Base-by-base conservation (phyloP, 1,140 invertebrate species). In the Calosoma granatense region DNA sequence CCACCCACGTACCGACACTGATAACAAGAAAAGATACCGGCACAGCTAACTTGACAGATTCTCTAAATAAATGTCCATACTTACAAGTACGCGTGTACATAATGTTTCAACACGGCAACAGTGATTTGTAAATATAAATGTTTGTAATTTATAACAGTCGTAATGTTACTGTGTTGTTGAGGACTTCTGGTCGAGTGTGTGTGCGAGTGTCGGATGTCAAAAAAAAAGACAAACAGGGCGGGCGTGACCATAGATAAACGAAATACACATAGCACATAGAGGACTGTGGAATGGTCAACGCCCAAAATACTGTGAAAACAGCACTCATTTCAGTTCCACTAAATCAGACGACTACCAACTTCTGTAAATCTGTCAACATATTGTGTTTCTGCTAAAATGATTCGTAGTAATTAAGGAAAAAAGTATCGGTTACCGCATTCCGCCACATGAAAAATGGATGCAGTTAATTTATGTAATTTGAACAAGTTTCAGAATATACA, bases 351-450 rank as follows among this genome's bases (percentile, higher is more conserved):
- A 17, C 4, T 6, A 30, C 26, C 26, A n/a, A n/a, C n/a, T n/a
- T n/a, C n/a, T n/a, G 17, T 47, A 47, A 17, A 47, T 47, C 6
- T 47, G 41, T 47, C 41, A 47, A 11, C 41, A 47, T 36, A n/a
- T 36, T 12, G 41, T 12, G 4, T 17, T 47, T 17, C 17, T 47
- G 41, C 41, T 17, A 47, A 47, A 47, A 3, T 47, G 41, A 47
- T 47, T 47, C 41, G 41, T 47, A 47, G 41, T 17, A 47, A 47
- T 47, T 47, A 47, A 4, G n/a, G n/a, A n/a, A 47, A 47, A 47
- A 47, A 47, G 41, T 47, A 47, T 47, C 41, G 15, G 15, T 47
- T 47, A 12, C 41, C 6, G 15, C 41, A 17, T 47, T 47, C 15
- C 15, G 17, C 15, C 9, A 4, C 9, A 17, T 12, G 41, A 47